A percentile compares a stretch with the other conserved stretches of the same genome.
phyloP scores from a whole-genome alignment of 2,888 invertebrate species.

The Biston stratarius region DNA sequence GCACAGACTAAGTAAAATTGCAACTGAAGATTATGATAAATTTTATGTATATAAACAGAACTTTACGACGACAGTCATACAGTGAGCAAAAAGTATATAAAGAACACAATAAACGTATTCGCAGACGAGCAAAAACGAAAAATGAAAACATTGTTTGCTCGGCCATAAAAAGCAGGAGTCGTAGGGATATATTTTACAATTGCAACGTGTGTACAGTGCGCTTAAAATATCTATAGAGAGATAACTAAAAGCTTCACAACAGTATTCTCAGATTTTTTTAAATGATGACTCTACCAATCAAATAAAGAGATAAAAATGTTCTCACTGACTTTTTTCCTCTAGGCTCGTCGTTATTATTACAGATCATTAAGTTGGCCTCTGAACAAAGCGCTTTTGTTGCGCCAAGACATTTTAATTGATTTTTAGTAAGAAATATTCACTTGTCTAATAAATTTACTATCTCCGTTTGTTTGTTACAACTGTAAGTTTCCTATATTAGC shows the following conservation, averaged over 20 bases:
- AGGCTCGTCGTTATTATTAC: constrained; percentile 39
- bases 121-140: constrained; percentile 15
- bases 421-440: constrained; percentile 42
- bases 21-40: not conserved
- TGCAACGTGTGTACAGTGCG: constrained; percentile 7
- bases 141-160: constrained; percentile 1
- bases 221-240: not conserved
- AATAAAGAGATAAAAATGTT: not conserved
- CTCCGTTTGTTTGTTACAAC: not conserved
- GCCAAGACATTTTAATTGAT: constrained; percentile 46
- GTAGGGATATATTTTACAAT: constrained; percentile 6
- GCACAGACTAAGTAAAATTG: not conserved
- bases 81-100: not conserved
- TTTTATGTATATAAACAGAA: not conserved
- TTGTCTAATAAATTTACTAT: not conserved
- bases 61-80: not conserved
- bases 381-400: constrained; percentile 50
- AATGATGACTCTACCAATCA: not conserved
- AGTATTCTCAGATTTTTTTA: not conserved
- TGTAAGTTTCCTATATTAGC: not conserved
- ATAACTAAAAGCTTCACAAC: not conserved
- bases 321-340: constrained; percentile 5
- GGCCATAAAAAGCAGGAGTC: constrained; percentile 16
- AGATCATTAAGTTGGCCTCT: constrained; percentile 37
- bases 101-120: constrained; percentile 9